Evolutionary conservation across 2,888 invertebrate species (phyloP).

Genomic region (Anticlea derivata): DNA sequence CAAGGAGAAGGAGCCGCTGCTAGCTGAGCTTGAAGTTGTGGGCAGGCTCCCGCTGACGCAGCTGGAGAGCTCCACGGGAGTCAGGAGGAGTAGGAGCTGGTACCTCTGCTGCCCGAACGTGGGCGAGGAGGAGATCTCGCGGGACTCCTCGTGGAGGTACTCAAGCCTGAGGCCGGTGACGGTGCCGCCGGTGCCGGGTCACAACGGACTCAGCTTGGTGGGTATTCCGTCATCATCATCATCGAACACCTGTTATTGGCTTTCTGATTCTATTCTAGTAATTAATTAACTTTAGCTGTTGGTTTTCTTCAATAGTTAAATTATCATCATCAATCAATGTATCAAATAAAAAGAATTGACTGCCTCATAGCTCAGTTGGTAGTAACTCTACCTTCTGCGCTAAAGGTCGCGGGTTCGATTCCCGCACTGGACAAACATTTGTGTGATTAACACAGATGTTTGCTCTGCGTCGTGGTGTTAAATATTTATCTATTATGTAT

Average conservation of each 20-base stretch:
- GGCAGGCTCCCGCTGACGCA: slow-evolving; percentile 69
- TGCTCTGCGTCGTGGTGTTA: too few species aligned
- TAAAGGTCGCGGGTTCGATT: too few species aligned
- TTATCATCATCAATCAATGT: too few species aligned
- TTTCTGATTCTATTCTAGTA: too few species aligned
- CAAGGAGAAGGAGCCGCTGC: slow-evolving; percentile 71
- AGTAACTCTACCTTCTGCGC: too few species aligned
- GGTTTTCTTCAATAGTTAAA: too few species aligned
- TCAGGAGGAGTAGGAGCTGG: slow-evolving; percentile 84
- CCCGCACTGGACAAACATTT: too few species aligned
- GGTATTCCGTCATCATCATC: slow-evolving; percentile 1
- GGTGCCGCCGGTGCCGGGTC: slow-evolving; percentile 62
- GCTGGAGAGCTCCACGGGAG: slow-evolving; percentile 60
- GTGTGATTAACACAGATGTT: too few species aligned
- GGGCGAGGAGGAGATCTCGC: slow-evolving; percentile 68
- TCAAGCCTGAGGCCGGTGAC: slow-evolving; percentile 73
- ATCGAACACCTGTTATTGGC: not conserved
- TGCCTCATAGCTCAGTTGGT: too few species aligned
- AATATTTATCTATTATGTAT: too few species aligned
- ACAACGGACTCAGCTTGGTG: slow-evolving; percentile 50
- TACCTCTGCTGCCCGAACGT: slow-evolving; percentile 83
- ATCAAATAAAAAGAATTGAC: too few species aligned
- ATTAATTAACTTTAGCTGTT: too few species aligned
- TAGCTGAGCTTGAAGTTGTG: slow-evolving; percentile 71
- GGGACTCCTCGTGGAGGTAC: slow-evolving; percentile 74